Evolutionary conservation across 2,797 vertebrate species (phyloP), one percentile per base, ranked within the genome.

Genomic region (Sciurus carolinensis): DNA sequence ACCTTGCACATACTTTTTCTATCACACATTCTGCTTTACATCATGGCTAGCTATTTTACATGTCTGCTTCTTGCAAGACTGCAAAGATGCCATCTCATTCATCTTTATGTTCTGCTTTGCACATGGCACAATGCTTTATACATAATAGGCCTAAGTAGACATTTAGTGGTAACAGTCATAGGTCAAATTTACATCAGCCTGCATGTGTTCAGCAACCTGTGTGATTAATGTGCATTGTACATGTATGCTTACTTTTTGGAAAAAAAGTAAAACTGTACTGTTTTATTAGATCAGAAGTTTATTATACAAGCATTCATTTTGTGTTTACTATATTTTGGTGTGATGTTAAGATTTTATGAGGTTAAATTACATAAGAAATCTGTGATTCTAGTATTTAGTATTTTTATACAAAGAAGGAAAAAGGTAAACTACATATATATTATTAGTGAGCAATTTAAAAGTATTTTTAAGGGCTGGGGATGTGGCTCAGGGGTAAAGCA

Each of bases 381-480:
- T 75, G 26, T 22, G 75, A 94, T 20, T 82, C 24, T 24, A 79
- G 28, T 6, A 81, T 0, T 11, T 0, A 36, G 54, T 30, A 22
- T 75, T 96, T 80, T 81, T 44, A 80, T 80, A 77, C 4, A 69
- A 54, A 91, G 8, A 88, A 39, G 52, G 69, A 64, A 66, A 87
- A 79, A 76, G 15, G 26, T 15, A 79, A 73, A 94, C 20, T 28
- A 50, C 59, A 59, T 14, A 50, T 47, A 54, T 67, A 77, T 26
- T 59, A 64, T 54, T 87, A 69, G 73, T 59, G 62, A 88, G 28
- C 4, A 33, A 89, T 54, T 62, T 42, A 85, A 62, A 92, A 91
- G 15, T 36, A 86, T 47, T 96, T 50, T 50, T 57, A 57, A 57
- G 54, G 18, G 54, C 20, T 57, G 20, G 20, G 54, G 54, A 57